Base-by-base conservation (phyloP, 2,797 vertebrate species). In the Neostethus bicornis region DNA sequence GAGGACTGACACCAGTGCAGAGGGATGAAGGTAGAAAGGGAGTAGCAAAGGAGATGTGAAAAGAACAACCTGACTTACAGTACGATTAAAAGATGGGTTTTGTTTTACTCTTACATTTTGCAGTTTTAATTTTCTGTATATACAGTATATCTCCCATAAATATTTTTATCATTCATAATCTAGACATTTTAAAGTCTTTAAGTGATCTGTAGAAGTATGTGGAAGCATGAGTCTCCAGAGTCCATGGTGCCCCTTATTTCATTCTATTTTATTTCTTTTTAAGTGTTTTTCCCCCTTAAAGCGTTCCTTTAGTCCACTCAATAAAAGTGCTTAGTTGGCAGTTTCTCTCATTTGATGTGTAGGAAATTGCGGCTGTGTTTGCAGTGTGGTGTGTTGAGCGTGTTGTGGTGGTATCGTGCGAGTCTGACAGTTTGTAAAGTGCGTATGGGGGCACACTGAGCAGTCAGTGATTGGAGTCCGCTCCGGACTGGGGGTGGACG, bases 241-340 rank as follows among this genome's bases (percentile, higher is more conserved):
- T 63, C 63, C 53, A 61, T 23, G n/a, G 29, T 17, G 71, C 46
- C 74, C 73, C 71, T 74, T 64, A 61, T 73, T 69, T 71, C 43
- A 9, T 61, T 73, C 42, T 76, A 75, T 73, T 85, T 84, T 83
- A 74, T 83, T 82, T 86, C 59, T 66, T 75, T 81, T 81, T 55
- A 85, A 85, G 81, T 81, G 65, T 85, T 89, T 87, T 75, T 73
- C 83, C 84, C 70, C n/a, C n/a, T n/a, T n/a, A 79, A 85, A 84
- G 78, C 80, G 63, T 79, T 87, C 60, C 82, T 87, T 89, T 87
- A 85, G 87, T 89, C 83, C 84, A 85, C 84, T 89, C 80, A 84
- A 75, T 85, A 73, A 85, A 90, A 91, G 82, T 89, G 90, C 90
- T 92, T 87, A 90, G 79, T 88, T 88, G 86, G 90, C 89, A 90